Base-by-base conservation (phyloP, 2,888 invertebrate species). In the Thyatira batis region DNA sequence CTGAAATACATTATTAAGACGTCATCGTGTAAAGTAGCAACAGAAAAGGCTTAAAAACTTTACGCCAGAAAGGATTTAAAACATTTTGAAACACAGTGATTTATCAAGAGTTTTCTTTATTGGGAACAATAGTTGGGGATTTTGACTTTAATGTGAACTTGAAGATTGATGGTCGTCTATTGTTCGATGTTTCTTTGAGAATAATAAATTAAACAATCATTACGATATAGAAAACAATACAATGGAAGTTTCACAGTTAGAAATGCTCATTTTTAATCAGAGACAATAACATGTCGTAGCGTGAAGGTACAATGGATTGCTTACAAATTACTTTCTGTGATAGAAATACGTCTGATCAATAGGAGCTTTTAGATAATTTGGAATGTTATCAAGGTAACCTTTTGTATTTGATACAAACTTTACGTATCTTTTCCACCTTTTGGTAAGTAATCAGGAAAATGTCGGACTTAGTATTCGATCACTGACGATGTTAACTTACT, bases 101-200 rank as follows among this genome's bases (percentile, higher is more conserved):
- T 50, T 53, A 50, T 45, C 33, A 44, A 45, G 49, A 49, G 33
- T 27, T 50, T 45, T 48, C 48, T 27, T 33, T 45, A 21, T 25
- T 10, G 17, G 45, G 50, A 45, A 53, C 53, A 53, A 53, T 50
- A 45, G 45, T 53, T 45, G 30, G 25, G 25, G 23, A 50, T 50
- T 53, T 49, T 45, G 50, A 50, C 44, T 33, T 48, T 33, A 44
- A 45, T 30, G 33, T 21, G 11, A 33, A 50, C 10, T 33, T 44
- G 21, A 50, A 53, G 53, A 53, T 53, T 53, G 50, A 53, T 53
- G 25, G 33, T 45, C 10, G 33, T 3, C 43, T 8, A 50, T 53
- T 53, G 53, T 53, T 50, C 33, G 5, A 11, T 30, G 21, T 17
- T 48, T 28, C 28, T 5, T 50, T 23, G 17, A 11, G 44, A 50